Conservation (phyloP, 2,113 vertebrate genomes). For the Empidonax traillii region DNA sequence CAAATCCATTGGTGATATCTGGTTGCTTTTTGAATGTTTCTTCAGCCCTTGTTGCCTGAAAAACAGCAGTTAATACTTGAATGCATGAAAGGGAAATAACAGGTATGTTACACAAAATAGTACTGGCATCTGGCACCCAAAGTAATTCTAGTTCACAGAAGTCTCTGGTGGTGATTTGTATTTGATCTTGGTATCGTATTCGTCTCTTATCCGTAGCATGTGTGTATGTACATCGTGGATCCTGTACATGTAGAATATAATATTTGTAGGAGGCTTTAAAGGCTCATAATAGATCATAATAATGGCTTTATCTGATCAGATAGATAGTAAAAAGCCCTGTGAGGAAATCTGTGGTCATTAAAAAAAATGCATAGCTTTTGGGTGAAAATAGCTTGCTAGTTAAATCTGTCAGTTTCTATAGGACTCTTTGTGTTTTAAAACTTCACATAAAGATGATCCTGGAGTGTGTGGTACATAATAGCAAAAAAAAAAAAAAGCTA, state of each 20-base stretch:
- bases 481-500: neutral
- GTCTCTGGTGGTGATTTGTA: neutral
- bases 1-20: neutral
- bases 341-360: neutral
- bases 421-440: neutral
- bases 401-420: neutral
- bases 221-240: neutral
- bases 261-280: neutral
- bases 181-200: neutral
- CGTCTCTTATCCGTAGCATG: neutral
- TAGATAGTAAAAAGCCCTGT: neutral
- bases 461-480: neutral
- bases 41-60: neutral
- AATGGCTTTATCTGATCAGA: neutral
- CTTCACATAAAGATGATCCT: neutral
- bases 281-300: neutral
- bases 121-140: neutral
- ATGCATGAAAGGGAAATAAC: neutral
- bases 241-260: rapidly evolving
- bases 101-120: neutral
- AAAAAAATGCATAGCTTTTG: neutral
- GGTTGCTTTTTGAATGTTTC: neutral
- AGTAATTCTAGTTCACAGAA: neutral
- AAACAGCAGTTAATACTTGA: neutral
- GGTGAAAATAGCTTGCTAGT: neutral